A percentile compares a stretch with the other conserved stretches of the same genome.
These are phyloP conservation scores for Leiothrix lutea DNA, from an alignment of 2,113 vertebrate species.

Conservation along the genomic window DNA sequence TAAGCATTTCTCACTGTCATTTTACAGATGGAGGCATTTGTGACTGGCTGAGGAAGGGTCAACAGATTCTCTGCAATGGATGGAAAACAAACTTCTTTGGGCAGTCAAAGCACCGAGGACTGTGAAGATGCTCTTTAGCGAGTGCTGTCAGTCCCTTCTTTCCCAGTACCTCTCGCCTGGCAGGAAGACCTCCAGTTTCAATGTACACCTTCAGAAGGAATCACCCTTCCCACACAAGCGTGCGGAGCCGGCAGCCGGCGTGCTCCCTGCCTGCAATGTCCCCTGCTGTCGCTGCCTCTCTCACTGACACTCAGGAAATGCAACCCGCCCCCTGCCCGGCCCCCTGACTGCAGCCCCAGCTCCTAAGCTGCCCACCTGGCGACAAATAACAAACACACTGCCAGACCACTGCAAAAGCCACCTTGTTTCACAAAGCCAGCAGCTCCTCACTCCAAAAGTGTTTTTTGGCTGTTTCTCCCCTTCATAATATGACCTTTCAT, in stretches of 20 bases:
- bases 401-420: neutral
- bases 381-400: neutral
- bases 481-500: neutral
- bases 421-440: neutral
- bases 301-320: neutral
- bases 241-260: fast-evolving
- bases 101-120: neutral
- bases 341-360: neutral
- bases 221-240: neutral
- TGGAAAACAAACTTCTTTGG: neutral
- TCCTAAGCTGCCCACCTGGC: neutral
- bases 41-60: conserved; percentile 33
- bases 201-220: fast-evolving
- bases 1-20: conserved; percentile 58
- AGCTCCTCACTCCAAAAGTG: neutral
- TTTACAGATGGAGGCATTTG: conserved; percentile 47
- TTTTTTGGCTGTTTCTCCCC: neutral
- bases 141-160: neutral
- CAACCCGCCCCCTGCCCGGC: fast-evolving
- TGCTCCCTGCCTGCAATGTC: neutral
- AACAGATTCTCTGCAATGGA: neutral
- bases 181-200: neutral
- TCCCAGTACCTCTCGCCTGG: neutral
- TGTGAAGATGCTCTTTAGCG: neutral
- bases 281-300: neutral